These are phyloP conservation scores for Astreopora myriophthalma DNA, from an alignment of 64 coral and sea anemone genomes.

Conservation along the genomic window DNA sequence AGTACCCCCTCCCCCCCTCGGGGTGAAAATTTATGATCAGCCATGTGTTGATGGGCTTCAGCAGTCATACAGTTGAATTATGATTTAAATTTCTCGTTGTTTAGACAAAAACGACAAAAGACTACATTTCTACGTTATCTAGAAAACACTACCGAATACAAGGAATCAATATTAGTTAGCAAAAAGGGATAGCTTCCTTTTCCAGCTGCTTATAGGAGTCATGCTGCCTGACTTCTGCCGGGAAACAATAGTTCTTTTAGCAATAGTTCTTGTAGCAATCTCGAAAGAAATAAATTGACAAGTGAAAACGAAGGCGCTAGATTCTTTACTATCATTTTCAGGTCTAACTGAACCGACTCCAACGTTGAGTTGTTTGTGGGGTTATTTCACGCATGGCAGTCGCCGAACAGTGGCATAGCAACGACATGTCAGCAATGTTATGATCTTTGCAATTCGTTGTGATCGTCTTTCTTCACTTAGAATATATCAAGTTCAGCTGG, in stretches of 20 bases:
- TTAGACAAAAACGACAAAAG: too few relatives aligned
- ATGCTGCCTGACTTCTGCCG: not conserved
- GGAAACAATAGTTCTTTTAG: not conserved
- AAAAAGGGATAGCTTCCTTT: too few relatives aligned
- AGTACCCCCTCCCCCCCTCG: too few relatives aligned
- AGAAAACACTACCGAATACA: too few relatives aligned
- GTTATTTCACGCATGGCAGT: not conserved
- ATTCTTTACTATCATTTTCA: not conserved
- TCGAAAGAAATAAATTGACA: not conserved
- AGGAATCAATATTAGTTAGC: too few relatives aligned
- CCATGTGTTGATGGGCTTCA: too few relatives aligned
- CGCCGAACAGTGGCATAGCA: not conserved
- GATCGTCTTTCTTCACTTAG: not conserved
- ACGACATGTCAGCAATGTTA: not conserved
- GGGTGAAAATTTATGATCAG: too few relatives aligned
- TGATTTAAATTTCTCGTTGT: too few relatives aligned
- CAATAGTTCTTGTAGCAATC: not conserved
- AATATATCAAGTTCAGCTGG: not conserved
- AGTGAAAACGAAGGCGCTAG: not conserved
- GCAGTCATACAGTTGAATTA: too few relatives aligned
- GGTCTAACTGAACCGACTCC: not conserved
- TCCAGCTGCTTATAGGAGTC: too few relatives aligned
- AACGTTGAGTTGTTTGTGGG: not conserved
- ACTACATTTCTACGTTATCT: too few relatives aligned
- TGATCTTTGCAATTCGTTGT: not conserved